Evolutionary conservation across 2,797 vertebrate species (phyloP), one percentile per base, ranked within the genome.

Genomic region (Semaprochilodus insignis): DNA sequence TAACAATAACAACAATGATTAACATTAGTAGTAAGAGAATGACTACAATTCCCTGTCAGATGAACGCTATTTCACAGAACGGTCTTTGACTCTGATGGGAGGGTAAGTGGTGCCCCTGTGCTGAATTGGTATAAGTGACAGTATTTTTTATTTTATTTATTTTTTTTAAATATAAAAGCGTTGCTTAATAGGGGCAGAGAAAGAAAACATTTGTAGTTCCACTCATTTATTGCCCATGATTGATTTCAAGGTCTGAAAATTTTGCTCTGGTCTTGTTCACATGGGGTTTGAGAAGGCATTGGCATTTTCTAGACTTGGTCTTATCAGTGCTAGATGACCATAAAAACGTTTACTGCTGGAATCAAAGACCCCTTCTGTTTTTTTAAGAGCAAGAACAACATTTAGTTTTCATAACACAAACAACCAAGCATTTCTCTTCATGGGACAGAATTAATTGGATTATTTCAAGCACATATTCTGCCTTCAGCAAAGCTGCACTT

Each of bases 391-490:
- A 92, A 93, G 90, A 93, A 93, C 91, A 94, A 94, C 91, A 93
- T 92, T 93, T 92, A 92, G 88, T 93, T 94, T 93, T 93, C 86
- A 91, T 88, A 91, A 90, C 91, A 93, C 91, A 94, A 95, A 95
- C 92, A 91, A 90, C 88, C 86, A 87, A 88, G 88, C 90, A 87
- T 88, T 88, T 65, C 82, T 87, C 84, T 93, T 92, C 90, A 90
- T 87, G 77, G 84, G 88, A 90, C 88, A 87, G 88, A 91, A 94
- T 93, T 94, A 91, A 95, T 94, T 91, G 77, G 90, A 95, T 95
- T 95, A 95, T 95, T 95, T 93, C 90, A 93, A 91, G 92, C 93
- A 93, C 91, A 94, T 91, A 91, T 92, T 88, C 81, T 86, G 92
- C 94, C 95, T 89, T 87, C 89, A 93, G 94, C 92, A 82, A 90